phyloP scores from a whole-genome alignment of 2,888 invertebrate species.

The Diaphora mendica region DNA sequence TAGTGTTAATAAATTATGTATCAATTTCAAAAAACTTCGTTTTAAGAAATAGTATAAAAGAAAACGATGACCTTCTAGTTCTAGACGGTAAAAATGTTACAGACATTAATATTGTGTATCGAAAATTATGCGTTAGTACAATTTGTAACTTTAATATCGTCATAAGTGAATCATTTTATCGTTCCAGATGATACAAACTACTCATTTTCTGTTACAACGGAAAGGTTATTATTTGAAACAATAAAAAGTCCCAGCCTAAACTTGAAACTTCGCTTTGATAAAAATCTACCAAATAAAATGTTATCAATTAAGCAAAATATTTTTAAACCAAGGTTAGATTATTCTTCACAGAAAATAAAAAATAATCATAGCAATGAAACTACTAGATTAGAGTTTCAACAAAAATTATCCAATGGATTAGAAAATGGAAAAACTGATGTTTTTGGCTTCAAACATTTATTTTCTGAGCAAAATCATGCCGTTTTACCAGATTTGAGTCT shows the following conservation, averaged over 20 bases:
- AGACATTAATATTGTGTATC: neutral
- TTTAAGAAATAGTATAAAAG: constrained; percentile 37
- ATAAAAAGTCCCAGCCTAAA: constrained; percentile 52
- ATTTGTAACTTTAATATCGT: neutral
- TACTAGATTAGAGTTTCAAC: constrained; percentile 62
- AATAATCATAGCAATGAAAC: constrained; percentile 55
- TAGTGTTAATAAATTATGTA: constrained; percentile 61
- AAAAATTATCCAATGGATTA: constrained; percentile 64
- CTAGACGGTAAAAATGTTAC: neutral
- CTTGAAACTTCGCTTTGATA: constrained; percentile 68
- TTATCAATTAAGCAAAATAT: constrained; percentile 66
- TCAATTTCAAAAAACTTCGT: constrained; percentile 52
- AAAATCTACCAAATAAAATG: constrained; percentile 75
- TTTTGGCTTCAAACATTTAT: constrained; percentile 21
- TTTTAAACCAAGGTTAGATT: constrained; percentile 52
- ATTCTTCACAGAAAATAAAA: constrained; percentile 49
- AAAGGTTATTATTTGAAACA: constrained; percentile 49
- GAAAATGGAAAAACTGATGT: constrained; percentile 28
- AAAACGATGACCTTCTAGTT: neutral
- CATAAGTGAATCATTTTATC: neutral
- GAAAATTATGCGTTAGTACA: no score
- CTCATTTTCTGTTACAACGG: constrained; percentile 37
- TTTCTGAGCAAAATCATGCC: constrained; percentile 20
- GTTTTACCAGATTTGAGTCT: constrained; percentile 13
- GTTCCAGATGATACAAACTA: constrained; percentile 52